These are phyloP conservation scores for Octonoba sinensis DNA, from an alignment of 2,888 invertebrate species.

Conservation along the genomic window DNA sequence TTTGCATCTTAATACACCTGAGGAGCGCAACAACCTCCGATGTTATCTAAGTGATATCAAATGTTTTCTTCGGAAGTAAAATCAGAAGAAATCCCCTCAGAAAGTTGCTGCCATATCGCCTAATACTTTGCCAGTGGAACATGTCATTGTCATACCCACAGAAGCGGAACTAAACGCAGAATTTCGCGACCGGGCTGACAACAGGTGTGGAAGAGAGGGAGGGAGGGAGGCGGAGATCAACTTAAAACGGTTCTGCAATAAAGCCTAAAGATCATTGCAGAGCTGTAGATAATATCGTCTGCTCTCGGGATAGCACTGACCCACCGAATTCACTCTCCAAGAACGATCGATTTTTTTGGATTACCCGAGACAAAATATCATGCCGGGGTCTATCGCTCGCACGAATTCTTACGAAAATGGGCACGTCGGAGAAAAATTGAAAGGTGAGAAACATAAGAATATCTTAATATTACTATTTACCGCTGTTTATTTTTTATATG, in stretches of 20 bases:
- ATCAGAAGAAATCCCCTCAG: too few species aligned
- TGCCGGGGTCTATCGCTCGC: conserved; percentile 29
- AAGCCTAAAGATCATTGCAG: conserved; percentile 34
- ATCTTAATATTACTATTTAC: too few species aligned
- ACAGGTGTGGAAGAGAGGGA: conserved; percentile 8
- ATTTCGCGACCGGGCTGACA: conserved; percentile 21
- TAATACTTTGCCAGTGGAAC: background rate
- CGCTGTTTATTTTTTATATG: too few species aligned
- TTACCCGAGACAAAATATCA: background rate
- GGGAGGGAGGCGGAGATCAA: conserved; percentile 8
- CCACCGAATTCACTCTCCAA: background rate
- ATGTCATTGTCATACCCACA: conserved; percentile 31
- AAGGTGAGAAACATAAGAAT: conserved; percentile 13
- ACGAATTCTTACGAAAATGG: conserved; percentile 27
- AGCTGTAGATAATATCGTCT: conserved; percentile 18
- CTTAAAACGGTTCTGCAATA: conserved; percentile 23
- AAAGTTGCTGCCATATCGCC: too few species aligned
- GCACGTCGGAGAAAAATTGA: background rate
- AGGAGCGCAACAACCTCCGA: too few species aligned
- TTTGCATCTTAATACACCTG: too few species aligned
- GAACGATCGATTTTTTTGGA: too few species aligned
- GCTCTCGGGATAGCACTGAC: background rate
- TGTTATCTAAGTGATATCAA: too few species aligned
- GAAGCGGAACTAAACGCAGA: conserved; percentile 53
- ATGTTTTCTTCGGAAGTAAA: too few species aligned